phyloP scores from a whole-genome alignment of 2,113 vertebrate genomes.

The Chloropsis cyanopogon region DNA sequence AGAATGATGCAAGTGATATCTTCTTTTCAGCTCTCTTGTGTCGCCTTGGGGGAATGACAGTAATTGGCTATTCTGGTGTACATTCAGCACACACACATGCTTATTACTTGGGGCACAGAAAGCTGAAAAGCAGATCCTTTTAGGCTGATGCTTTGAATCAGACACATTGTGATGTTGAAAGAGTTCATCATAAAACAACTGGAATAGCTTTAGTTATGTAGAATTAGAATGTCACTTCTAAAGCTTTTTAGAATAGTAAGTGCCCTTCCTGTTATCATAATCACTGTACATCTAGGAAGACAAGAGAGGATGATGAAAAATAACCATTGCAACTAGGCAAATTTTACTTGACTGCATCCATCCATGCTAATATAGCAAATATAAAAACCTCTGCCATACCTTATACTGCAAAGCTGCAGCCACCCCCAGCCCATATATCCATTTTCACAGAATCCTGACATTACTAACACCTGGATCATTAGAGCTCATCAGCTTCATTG shows the following conservation, averaged over 20 bases:
- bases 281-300: background rate
- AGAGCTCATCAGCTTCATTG: background rate
- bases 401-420: background rate
- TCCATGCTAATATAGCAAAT: background rate
- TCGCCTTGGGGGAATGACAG: background rate
- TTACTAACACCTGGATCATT: background rate
- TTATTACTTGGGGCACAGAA: background rate
- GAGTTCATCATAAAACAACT: slow-evolving; percentile 15
- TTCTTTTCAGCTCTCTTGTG: background rate
- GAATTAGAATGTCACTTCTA: background rate
- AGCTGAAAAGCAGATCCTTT: background rate
- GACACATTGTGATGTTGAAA: slow-evolving; percentile 4
- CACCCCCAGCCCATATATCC: background rate
- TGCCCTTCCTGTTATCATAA: background rate
- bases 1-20: background rate
- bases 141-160: slow-evolving; percentile 14
- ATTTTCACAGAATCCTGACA: background rate
- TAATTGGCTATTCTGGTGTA: background rate
- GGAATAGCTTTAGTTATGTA: background rate
- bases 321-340: background rate
- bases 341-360: background rate
- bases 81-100: background rate
- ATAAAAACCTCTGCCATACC: background rate
- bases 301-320: slow-evolving; percentile 2
- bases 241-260: slow-evolving; percentile 4